phyloP scores from a whole-genome alignment of 2,113 vertebrate species.

The Chaetops frenatus region DNA sequence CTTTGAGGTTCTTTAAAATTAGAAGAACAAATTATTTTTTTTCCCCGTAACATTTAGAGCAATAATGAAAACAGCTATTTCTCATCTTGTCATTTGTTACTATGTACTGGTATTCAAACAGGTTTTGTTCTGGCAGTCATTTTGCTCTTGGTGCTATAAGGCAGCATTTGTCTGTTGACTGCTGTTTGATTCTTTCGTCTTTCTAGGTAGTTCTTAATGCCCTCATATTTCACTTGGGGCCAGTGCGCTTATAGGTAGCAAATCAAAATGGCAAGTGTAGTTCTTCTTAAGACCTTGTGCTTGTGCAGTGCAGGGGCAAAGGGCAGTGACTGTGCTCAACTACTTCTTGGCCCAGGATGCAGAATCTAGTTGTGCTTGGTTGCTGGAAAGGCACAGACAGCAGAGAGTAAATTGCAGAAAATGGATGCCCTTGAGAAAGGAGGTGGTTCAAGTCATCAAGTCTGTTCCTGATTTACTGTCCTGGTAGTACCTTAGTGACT shows the following conservation, averaged over 20 bases:
- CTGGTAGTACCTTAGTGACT: background rate
- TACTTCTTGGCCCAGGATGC: background rate
- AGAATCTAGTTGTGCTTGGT: background rate
- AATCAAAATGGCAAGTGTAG: background rate
- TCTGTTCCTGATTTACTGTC: background rate
- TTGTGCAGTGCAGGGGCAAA: background rate
- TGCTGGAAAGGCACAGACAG: background rate
- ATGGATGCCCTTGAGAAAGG: background rate
- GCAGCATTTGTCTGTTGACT: background rate
- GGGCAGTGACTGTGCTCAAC: background rate
- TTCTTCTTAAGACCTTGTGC: background rate
- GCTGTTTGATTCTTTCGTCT: background rate
- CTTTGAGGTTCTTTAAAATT: background rate
- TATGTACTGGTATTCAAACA: background rate
- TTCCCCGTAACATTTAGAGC: background rate
- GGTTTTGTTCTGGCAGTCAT: background rate
- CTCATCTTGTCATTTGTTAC: background rate
- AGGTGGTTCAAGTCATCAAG: background rate
- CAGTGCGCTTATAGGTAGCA: fast-evolving
- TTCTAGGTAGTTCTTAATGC: background rate
- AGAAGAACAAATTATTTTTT: background rate
- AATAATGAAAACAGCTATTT: background rate
- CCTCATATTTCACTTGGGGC: background rate
- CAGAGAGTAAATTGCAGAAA: background rate
- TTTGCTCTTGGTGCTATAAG: background rate